A percentile compares a stretch with the other conserved stretches of the same genome.
Conservation (phyloP, 2,113 vertebrate species). For the Muntiacus muntjak region DNA sequence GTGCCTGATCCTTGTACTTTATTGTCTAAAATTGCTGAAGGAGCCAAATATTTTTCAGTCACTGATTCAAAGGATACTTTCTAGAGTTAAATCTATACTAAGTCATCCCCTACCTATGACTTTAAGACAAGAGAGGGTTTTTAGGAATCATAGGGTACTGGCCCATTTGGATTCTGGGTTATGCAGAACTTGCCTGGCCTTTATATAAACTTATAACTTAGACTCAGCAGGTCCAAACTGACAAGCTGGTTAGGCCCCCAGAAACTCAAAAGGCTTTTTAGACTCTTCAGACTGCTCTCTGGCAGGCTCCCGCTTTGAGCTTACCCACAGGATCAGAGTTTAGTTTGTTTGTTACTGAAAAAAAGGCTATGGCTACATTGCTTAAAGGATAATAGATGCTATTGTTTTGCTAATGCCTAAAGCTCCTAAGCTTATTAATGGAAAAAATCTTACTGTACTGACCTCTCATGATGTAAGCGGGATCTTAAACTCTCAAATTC, state of each 20-base stretch:
- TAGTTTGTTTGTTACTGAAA: neutral
- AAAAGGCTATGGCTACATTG: neutral
- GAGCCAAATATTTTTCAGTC: neutral
- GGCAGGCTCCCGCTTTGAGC: neutral
- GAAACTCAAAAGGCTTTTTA: neutral
- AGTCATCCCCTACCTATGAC: neutral
- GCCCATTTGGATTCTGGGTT: neutral
- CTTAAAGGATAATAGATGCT: neutral
- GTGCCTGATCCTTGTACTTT: neutral
- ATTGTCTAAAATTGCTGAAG: neutral
- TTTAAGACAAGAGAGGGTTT: neutral
- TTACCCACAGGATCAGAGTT: neutral
- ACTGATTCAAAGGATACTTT: neutral
- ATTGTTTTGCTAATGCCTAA: neutral
- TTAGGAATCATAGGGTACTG: neutral
- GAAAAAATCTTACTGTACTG: neutral
- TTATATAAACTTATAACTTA: neutral
- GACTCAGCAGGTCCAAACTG: neutral
- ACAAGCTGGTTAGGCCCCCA: neutral
- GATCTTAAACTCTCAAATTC: neutral
- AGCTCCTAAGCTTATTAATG: neutral
- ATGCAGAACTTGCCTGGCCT: neutral
- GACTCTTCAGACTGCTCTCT: neutral
- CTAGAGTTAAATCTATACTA: neutral
- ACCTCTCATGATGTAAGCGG: neutral